A percentile compares a stretch with the other conserved stretches of the same genome.
Evolutionary conservation across 2,113 vertebrate species (phyloP).

Genomic region (Zapus hudsonius): DNA sequence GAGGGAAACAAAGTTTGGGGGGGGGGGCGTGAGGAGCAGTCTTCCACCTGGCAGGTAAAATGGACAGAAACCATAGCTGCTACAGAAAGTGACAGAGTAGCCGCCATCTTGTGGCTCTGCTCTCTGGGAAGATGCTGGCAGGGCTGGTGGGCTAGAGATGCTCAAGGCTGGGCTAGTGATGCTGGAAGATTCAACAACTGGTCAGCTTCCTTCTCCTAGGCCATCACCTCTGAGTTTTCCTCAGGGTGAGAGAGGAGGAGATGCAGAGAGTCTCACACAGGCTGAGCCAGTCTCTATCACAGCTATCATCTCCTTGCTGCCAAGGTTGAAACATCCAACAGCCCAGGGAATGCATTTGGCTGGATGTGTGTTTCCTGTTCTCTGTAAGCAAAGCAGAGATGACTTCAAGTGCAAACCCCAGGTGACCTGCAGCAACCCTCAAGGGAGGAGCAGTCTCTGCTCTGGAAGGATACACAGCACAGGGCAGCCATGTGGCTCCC

Average conservation of each 20-base stretch:
- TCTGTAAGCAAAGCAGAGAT: background rate
- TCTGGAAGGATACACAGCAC: background rate
- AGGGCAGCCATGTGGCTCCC: background rate
- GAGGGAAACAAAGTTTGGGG: background rate
- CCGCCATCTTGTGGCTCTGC: background rate
- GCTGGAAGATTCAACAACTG: too few species aligned
- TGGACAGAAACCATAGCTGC: too few species aligned
- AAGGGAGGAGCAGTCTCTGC: background rate
- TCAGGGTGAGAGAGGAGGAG: background rate
- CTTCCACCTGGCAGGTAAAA: too few species aligned
- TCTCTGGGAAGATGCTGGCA: background rate
- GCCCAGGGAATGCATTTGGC: accelerated
- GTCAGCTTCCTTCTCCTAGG: too few species aligned
- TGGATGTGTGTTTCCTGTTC: background rate
- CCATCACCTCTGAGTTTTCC: accelerated
- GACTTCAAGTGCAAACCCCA: background rate
- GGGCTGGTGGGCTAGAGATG: background rate
- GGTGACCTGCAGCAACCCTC: background rate
- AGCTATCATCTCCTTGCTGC: background rate
- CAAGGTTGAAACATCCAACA: background rate
- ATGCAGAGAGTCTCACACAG: too few species aligned
- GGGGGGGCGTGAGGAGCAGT: too few species aligned
- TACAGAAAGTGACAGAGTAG: too few species aligned
- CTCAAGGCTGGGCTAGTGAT: background rate
- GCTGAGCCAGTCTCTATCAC: too few species aligned